Conservation (phyloP, 2,113 vertebrate species). For the Heterochromis multidens region DNA sequence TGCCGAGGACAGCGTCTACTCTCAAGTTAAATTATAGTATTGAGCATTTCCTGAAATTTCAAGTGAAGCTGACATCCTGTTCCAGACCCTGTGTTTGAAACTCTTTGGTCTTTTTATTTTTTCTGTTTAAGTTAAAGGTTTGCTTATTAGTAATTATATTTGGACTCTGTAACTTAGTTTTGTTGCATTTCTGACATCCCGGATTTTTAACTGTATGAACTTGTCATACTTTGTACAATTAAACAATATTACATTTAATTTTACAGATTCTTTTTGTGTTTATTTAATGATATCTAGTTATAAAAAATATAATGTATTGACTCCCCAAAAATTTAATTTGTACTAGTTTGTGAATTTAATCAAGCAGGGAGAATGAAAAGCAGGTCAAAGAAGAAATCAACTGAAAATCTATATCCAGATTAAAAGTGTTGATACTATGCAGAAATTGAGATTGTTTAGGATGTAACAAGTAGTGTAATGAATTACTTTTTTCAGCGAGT, state of each 20-base stretch:
- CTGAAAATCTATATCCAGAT: accelerated
- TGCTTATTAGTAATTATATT: accelerated
- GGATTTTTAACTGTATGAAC: background rate
- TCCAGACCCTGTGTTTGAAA: accelerated
- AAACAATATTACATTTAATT: background rate
- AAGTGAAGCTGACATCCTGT: background rate
- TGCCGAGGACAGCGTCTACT: background rate
- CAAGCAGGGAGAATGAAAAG: accelerated
- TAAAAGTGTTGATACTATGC: background rate
- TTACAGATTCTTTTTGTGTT: accelerated
- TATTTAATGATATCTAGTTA: background rate
- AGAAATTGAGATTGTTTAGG: accelerated
- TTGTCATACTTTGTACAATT: background rate
- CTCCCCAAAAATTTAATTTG: no score
- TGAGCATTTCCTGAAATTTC: background rate
- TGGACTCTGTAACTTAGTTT: accelerated
- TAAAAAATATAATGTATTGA: background rate
- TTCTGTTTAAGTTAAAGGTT: background rate
- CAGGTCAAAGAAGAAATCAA: background rate
- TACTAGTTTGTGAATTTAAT: background rate
- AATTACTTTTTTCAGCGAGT: background rate
- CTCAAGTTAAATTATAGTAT: background rate
- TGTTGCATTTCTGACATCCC: accelerated
- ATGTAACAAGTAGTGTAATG: background rate
- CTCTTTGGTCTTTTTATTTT: background rate